Evolutionary conservation across 2,797 vertebrate species (phyloP).

Genomic region (Ispidina lecontei): DNA sequence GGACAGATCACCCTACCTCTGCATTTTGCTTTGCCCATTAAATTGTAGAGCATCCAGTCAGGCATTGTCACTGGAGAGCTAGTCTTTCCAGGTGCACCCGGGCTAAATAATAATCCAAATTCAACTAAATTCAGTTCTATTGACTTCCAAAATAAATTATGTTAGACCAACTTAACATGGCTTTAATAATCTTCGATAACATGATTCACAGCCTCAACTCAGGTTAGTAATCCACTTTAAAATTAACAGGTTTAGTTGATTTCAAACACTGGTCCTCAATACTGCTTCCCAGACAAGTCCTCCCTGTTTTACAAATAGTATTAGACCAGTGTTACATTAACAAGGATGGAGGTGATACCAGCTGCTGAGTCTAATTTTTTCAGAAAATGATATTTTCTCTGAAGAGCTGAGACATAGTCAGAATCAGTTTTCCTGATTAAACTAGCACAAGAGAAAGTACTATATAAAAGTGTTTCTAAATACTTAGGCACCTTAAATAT

Average conservation of each 20-base stretch:
- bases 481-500: not conserved
- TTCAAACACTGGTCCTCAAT: not conserved
- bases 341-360: not conserved
- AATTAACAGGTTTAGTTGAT: not conserved
- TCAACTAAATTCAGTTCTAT: not conserved
- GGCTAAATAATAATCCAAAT: not conserved
- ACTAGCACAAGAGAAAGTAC: not conserved
- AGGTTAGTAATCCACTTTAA: not conserved
- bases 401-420: not conserved
- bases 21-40: not conserved
- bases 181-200: not conserved
- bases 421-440: not conserved
- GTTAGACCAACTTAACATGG: not conserved
- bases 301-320: not conserved
- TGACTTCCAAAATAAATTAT: not conserved
- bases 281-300: not conserved
- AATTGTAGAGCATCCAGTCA: not conserved
- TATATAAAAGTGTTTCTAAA: not conserved
- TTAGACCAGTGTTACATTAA: not conserved
- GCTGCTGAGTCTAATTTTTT: not conserved
- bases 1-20: not conserved
- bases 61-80: not conserved
- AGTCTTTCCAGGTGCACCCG: not conserved
- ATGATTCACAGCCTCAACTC: not conserved
- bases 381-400: not conserved